A percentile compares a stretch with the other conserved stretches of the same genome.
These are phyloP conservation scores for Datnioides undecimradiatus DNA, from an alignment of 2,113 vertebrate genomes.

Conservation along the genomic window DNA sequence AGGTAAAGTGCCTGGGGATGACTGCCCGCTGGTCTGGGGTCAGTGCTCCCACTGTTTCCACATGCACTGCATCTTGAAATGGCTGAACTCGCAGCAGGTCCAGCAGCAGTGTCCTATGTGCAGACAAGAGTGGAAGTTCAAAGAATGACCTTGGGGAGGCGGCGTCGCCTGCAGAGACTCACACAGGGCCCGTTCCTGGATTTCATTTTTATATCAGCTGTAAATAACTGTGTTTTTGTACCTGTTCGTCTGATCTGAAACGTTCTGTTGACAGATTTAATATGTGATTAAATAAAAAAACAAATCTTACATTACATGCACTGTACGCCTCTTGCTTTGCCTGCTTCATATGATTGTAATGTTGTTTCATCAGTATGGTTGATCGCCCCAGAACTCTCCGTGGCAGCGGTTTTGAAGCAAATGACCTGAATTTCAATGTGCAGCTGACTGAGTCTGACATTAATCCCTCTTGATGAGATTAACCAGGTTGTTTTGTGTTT, in stretches of 20 bases:
- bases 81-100: constrained; percentile 97
- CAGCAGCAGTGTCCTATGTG: constrained; percentile 99
- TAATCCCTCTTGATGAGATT: constrained; percentile 37
- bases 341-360: background rate
- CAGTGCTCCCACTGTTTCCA: constrained; percentile 99
- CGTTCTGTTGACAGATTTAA: background rate
- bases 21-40: constrained; percentile 97
- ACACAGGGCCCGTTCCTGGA: background rate
- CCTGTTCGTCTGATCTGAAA: background rate
- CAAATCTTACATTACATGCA: background rate
- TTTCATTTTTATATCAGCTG: constrained; percentile 30
- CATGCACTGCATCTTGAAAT: constrained; percentile 99
- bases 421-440: constrained; percentile 11
- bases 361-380: constrained; percentile 14
- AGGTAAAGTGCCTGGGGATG: constrained; percentile 97
- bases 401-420: background rate
- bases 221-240: constrained; percentile 53
- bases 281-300: constrained; percentile 5
- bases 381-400: background rate
- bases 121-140: constrained; percentile 98
- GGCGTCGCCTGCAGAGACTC: background rate
- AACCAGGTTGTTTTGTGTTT: constrained; percentile 24
- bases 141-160: constrained; percentile 85
- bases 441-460: constrained; percentile 22
- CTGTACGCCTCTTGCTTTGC: background rate